These are phyloP conservation scores for Pachyramphus minor DNA, from an alignment of 2,113 vertebrate species.

Conservation along the genomic window DNA sequence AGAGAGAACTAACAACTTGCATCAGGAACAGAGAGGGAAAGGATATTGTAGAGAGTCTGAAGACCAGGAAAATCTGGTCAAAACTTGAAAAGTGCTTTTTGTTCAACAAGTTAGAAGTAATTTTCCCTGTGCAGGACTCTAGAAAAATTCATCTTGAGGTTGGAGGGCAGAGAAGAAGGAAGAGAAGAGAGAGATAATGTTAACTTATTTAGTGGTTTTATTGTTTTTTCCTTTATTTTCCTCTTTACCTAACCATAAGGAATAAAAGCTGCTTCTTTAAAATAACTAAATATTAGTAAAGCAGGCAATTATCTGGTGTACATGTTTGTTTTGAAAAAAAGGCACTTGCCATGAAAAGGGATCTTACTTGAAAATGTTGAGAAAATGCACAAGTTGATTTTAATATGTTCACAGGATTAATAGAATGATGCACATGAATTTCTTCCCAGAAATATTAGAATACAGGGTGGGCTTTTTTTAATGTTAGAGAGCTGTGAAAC, in stretches of 20 bases:
- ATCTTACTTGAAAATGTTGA: not conserved
- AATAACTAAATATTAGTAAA: not conserved
- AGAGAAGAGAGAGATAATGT: not conserved
- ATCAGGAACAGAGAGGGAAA: not conserved
- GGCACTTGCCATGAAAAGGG: not conserved
- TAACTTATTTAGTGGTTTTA: not conserved
- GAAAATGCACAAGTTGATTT: not conserved
- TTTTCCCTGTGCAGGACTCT: not conserved
- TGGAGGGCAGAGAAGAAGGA: not conserved
- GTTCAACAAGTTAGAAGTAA: not conserved
- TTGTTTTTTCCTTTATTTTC: not conserved
- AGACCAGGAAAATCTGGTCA: not conserved
- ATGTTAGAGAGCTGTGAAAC: not conserved
- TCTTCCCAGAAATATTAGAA: not conserved
- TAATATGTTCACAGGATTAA: not conserved
- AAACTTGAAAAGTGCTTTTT: not conserved
- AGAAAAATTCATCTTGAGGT: not conserved
- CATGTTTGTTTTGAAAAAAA: not conserved
- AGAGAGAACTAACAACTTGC: not conserved
- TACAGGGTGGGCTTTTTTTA: not conserved
- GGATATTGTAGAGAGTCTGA: not conserved
- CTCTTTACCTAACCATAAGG: not conserved
- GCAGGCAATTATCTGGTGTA: not conserved
- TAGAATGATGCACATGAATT: not conserved
- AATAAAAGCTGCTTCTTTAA: not conserved